Evolutionary conservation across 2,113 vertebrate species (phyloP), one percentile per base, ranked within the genome.

Genomic region (Gymnorhina tibicen): DNA sequence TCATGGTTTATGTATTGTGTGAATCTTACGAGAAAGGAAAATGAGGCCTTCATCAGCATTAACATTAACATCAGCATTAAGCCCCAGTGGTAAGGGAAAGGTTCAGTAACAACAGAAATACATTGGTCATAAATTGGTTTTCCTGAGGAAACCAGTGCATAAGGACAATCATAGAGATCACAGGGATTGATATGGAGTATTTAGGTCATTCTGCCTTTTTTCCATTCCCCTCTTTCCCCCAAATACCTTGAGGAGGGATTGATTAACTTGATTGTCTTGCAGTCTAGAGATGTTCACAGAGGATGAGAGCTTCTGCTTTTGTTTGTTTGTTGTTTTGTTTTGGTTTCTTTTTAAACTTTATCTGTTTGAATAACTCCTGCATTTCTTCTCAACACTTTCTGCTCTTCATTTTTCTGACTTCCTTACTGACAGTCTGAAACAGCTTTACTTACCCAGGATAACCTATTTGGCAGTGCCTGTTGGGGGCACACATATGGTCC

Each of bases 201-300:
- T 75, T 63, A 9, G 4, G 6, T 62, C 22, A 16, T 62, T 70
- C 52, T 79, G 53, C 6, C 21, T 47, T 68, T 79, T 55, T 68
- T 22, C 3, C 3, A 35, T 27, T 3, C 3, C 4, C 0, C 0
- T 59, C 3, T 37, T 58, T 13, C 12, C 15, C 26, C 13, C 1
- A 5, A 6, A 8, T 79, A 2, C 35, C 33, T 35, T 46, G 26
- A 85, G 4, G 8, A 66, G 4, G 7, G 11, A 14, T 44, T 19
- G n/a, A 33, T 56, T 49, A 16, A 32, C 19, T 63, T 37, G 8
- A 33, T 82, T 93, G 10, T 62, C 5, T 70, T 55, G 10, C 42
- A 75, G 26, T 13, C 19, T 52, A 58, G 49, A 60, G 33, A 52
- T 60, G 6, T 7, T 55, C 18, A 11, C 21, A 41, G 62, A 37